Evolutionary conservation across 2,888 invertebrate genomes (phyloP).

Genomic region (Cataglyphis livida): DNA sequence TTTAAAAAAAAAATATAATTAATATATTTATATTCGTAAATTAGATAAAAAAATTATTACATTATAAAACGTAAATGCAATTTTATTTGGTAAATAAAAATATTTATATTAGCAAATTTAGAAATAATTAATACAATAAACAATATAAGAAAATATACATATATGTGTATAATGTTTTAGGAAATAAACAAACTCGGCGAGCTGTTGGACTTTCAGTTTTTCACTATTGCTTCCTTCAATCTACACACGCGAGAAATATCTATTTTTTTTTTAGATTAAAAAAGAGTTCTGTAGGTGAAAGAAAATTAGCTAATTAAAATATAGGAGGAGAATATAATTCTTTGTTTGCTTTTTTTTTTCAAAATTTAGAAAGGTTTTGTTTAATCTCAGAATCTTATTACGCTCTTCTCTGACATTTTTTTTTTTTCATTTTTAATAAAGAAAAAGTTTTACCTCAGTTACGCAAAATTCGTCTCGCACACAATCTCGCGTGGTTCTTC

Average conservation of each 20-base stretch:
- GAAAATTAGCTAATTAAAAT: neutral
- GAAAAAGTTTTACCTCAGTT: neutral
- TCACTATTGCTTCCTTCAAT: neutral
- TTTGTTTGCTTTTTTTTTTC: neutral
- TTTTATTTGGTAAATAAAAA: too few relatives aligned
- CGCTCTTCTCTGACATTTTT: neutral
- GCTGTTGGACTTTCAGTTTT: neutral
- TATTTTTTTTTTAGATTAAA: neutral
- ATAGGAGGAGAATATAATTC: neutral
- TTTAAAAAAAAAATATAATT: too few relatives aligned
- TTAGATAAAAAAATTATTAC: too few relatives aligned
- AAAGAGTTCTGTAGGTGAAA: neutral
- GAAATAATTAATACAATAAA: too few relatives aligned
- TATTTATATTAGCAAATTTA: too few relatives aligned
- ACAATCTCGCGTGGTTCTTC: neutral
- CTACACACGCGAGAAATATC: neutral
- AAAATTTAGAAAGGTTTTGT: neutral
- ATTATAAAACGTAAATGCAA: too few relatives aligned
- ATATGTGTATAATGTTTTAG: too few relatives aligned
- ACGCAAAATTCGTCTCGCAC: neutral
- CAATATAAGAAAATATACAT: too few relatives aligned
- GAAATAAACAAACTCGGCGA: too few relatives aligned
- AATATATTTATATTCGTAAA: too few relatives aligned
- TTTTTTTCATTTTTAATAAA: neutral
- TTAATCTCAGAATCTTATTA: conserved; percentile 21